Percentiles rank a stretch among this genome's conserved stretches.
These are phyloP conservation scores for Gambusia yucatana DNA, from an alignment of 2,797 vertebrate genomes.

Conservation along the genomic window DNA sequence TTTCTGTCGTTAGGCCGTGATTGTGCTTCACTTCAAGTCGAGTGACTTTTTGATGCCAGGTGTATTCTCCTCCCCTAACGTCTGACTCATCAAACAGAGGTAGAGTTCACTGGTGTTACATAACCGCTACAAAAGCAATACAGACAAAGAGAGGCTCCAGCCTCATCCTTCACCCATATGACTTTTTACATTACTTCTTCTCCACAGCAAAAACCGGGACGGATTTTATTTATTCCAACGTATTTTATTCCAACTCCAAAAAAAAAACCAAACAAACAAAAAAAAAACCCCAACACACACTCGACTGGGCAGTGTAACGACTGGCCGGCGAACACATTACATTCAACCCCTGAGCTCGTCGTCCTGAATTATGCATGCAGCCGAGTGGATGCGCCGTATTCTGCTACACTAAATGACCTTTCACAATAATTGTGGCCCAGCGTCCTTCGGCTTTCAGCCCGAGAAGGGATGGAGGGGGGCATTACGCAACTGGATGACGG, in stretches of 20 bases:
- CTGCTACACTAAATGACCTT: constrained; percentile 77
- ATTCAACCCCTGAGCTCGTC: constrained; percentile 61
- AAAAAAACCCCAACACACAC: not conserved
- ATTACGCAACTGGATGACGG: constrained; percentile 78
- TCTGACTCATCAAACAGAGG: not conserved
- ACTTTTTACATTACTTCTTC: constrained; percentile 28
- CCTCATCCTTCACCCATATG: constrained; percentile 22
- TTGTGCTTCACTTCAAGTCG: not conserved
- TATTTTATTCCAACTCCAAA: constrained; percentile 29
- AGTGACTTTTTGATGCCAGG: not conserved
- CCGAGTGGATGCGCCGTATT: constrained; percentile 55
- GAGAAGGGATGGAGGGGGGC: constrained; percentile 30
- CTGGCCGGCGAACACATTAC: constrained; percentile 46
- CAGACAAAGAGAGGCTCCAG: constrained; percentile 9
- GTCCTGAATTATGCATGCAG: constrained; percentile 68
- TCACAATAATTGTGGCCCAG: constrained; percentile 75
- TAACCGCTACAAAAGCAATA: constrained; percentile 2
- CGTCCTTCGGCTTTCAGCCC: constrained; percentile 73
- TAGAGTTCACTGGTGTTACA: not conserved
- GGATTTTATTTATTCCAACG: constrained; percentile 36
- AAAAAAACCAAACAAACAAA: not conserved
- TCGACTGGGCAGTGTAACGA: constrained; percentile 17
- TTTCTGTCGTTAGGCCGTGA: not conserved
- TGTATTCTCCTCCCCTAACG: not conserved
- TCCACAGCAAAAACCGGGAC: constrained; percentile 13